Conservation (phyloP, 2,888 invertebrate genomes). For the Scaptodrosophila latifasciaeformis region DNA sequence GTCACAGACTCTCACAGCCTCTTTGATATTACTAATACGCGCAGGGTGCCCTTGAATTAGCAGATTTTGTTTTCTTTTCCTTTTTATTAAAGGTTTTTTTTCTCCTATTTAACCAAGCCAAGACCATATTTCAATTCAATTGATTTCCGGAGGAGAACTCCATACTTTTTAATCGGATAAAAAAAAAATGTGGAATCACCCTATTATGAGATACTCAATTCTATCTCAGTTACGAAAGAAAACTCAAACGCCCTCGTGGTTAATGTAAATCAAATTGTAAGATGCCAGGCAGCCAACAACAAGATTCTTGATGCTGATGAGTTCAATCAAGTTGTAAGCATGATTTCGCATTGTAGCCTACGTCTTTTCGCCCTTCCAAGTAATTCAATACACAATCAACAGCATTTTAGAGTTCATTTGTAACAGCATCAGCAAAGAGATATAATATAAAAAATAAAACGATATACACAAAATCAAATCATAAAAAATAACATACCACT, state of each 20-base stretch:
- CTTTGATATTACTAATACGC: conserved; percentile 32
- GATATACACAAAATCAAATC: conserved; percentile 49
- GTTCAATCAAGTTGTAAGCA: conserved; percentile 65
- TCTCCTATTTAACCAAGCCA: too few species aligned
- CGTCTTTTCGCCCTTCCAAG: conserved; percentile 18
- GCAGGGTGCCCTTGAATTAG: too few species aligned
- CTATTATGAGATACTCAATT: too few species aligned
- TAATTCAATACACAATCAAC: conserved; percentile 64
- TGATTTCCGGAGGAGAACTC: too few species aligned
- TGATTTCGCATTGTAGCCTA: conserved; percentile 48
- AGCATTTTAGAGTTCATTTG: conserved; percentile 62
- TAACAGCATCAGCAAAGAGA: conserved; percentile 20
- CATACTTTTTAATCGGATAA: too few species aligned
- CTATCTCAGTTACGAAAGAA: too few species aligned
- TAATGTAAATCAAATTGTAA: conserved; percentile 22
- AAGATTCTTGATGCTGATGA: conserved; percentile 41
- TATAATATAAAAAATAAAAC: conserved; percentile 8
- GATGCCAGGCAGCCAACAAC: not conserved
- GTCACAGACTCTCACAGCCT: not conserved
- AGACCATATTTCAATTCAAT: not conserved
- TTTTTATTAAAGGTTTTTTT: too few species aligned
- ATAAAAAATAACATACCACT: conserved; percentile 62
- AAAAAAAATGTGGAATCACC: too few species aligned
- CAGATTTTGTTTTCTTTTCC: too few species aligned
- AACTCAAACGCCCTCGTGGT: conserved; percentile 1